phyloP scores from a whole-genome alignment of 2,888 invertebrate species.

The Hipparchia sbordonii region DNA sequence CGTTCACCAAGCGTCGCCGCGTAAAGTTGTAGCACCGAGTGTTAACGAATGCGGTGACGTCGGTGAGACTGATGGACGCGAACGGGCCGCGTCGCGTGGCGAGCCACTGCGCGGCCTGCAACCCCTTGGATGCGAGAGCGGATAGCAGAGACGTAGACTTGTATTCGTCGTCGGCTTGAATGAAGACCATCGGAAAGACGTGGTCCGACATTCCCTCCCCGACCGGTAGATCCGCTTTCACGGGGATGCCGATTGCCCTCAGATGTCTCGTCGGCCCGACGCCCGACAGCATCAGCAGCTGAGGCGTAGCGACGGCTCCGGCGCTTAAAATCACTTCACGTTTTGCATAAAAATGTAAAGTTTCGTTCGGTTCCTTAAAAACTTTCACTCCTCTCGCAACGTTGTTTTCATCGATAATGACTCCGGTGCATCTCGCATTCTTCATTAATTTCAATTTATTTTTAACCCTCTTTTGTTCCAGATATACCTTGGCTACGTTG shows the following conservation, averaged over 20 bases:
- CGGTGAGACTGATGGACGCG: conserved; percentile 58
- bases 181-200: conserved; percentile 48
- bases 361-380: conserved; percentile 32
- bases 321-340: conserved; percentile 64
- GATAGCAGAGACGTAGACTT: conserved; percentile 31
- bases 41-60: conserved; percentile 55
- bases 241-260: conserved; percentile 47
- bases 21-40: conserved; percentile 56
- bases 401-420: conserved; percentile 54
- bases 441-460: conserved; percentile 51
- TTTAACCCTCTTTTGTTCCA: conserved; percentile 49
- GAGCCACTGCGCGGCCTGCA: conserved; percentile 45
- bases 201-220: conserved; percentile 63
- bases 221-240: conserved; percentile 56
- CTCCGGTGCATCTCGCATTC: conserved; percentile 52
- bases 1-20: conserved; percentile 43
- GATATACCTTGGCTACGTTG: conserved; percentile 59
- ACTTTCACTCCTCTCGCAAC: conserved; percentile 55
- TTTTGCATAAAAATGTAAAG: conserved; percentile 49
- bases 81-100: conserved; percentile 48
- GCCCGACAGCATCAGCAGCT: conserved; percentile 65
- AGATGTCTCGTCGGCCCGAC: conserved; percentile 59
- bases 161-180: conserved; percentile 47
- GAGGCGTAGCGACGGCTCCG: conserved; percentile 60
- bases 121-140: conserved; percentile 26